phyloP scores from a whole-genome alignment of 2,888 invertebrate genomes.

The Conistra vaccinii region DNA sequence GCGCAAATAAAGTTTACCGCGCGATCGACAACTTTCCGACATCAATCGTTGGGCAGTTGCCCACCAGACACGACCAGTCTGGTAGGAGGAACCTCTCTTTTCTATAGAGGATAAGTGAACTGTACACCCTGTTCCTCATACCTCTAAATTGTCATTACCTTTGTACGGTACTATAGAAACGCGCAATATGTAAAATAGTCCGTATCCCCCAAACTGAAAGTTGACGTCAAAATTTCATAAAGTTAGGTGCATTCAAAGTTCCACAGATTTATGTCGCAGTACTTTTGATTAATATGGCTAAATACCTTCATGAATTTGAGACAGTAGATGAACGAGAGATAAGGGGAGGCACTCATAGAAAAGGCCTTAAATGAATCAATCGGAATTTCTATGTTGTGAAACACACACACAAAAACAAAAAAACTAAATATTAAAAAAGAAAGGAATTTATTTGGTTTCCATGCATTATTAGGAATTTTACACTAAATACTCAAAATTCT shows the following conservation, averaged over 20 bases:
- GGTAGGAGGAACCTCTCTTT: no score
- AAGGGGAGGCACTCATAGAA: not conserved
- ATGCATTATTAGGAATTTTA: no score
- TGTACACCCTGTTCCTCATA: no score
- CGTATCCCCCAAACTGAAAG: not conserved
- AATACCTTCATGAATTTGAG: not conserved
- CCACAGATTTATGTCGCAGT: not conserved
- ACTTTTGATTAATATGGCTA: not conserved
- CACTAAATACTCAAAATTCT: not conserved
- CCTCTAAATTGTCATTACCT: no score
- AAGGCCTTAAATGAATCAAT: not conserved
- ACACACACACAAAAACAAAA: no score
- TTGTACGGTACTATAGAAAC: not conserved
- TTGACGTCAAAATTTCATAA: not conserved
- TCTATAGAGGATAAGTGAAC: no score
- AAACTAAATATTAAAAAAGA: no score
- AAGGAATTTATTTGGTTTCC: no score
- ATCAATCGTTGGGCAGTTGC: no score
- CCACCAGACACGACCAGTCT: no score
- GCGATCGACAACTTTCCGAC: no score
- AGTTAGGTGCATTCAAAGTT: not conserved
- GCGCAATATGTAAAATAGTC: not conserved
- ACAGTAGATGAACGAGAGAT: not conserved
- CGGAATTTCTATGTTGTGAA: not conserved
- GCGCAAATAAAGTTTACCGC: no score